Percentiles rank a stretch among this genome's conserved stretches.
These are phyloP conservation scores for Torymus tubicola DNA, from an alignment of 2,888 invertebrate genomes.

Conservation along the genomic window DNA sequence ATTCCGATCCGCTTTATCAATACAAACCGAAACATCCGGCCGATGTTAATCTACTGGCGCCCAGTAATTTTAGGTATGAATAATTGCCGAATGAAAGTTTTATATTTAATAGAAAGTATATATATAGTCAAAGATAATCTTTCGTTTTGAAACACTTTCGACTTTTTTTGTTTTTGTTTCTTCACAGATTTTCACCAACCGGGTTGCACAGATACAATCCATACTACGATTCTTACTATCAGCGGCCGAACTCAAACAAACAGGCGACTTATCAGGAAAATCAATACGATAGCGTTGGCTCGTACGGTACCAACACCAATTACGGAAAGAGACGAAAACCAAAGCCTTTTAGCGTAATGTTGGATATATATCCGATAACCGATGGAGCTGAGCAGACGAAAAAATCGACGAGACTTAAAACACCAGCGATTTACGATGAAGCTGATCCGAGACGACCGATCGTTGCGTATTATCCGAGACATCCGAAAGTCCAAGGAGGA, in stretches of 20 bases:
- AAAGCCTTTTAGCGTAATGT: constrained; percentile 82
- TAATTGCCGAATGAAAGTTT: neutral
- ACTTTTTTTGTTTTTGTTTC: neutral
- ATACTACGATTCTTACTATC: constrained; percentile 66
- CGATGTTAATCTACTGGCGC: constrained; percentile 85
- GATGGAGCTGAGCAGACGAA: constrained; percentile 69
- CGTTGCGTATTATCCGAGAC: constrained; percentile 60
- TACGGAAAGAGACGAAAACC: constrained; percentile 67
- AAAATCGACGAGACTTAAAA: constrained; percentile 54
- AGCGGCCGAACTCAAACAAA: constrained; percentile 64
- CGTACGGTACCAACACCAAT: constrained; percentile 56
- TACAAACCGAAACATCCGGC: constrained; percentile 86
- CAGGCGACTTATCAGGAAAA: constrained; percentile 59
- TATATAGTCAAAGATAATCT: neutral
- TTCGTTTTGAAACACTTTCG: too few species aligned
- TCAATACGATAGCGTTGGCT: constrained; percentile 63
- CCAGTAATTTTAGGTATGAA: constrained; percentile 73
- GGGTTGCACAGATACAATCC: constrained; percentile 69
- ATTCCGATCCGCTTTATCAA: constrained; percentile 82
- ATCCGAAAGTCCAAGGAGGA: constrained; percentile 61
- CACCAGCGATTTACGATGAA: constrained; percentile 60
- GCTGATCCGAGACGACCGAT: constrained; percentile 66
- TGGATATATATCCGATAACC: constrained; percentile 81
- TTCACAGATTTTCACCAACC: constrained; percentile 70
- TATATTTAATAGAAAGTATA: neutral